phyloP scores from a whole-genome alignment of 92 coral and sea anemone species.

The Bergia puertoricense region DNA sequence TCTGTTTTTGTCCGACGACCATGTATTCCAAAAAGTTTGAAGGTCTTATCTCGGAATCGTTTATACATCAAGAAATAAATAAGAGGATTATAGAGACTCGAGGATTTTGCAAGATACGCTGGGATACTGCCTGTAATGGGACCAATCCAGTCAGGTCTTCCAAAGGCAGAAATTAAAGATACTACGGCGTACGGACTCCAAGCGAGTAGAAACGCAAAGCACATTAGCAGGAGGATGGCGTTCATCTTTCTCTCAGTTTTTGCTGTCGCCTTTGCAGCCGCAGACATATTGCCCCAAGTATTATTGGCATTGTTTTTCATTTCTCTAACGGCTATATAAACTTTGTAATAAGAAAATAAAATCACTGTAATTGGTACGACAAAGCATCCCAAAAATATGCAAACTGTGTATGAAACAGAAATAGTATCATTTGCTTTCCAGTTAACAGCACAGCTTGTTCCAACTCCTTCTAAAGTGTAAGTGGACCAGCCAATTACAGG shows the following conservation, averaged over 20 bases:
- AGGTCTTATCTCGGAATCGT: constrained; percentile 47
- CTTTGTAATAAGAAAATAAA: constrained; percentile 48
- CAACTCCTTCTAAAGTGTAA: constrained; percentile 69
- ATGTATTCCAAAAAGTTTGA: not conserved
- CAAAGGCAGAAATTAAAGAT: constrained; percentile 46
- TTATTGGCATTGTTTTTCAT: constrained; percentile 52
- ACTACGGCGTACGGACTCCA: constrained; percentile 90
- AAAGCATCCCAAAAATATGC: constrained; percentile 66
- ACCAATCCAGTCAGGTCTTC: constrained; percentile 10
- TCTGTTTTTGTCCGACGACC: not conserved
- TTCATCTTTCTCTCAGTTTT: constrained; percentile 49
- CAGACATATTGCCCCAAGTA: constrained; percentile 62
- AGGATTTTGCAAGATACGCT: constrained; percentile 73
- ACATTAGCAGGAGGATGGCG: constrained; percentile 52
- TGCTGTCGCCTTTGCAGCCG: constrained; percentile 55
- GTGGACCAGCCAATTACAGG: constrained; percentile 85
- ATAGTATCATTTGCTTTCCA: constrained; percentile 46
- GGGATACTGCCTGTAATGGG: constrained; percentile 50
- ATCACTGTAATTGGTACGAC: constrained; percentile 58
- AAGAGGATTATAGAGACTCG: constrained; percentile 71
- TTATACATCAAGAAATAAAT: constrained; percentile 76
- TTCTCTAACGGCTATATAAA: constrained; percentile 46
- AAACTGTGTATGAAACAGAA: constrained; percentile 51
- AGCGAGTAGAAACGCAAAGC: constrained; percentile 68
- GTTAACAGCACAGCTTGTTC: constrained; percentile 67